Percentiles rank a stretch among this genome's conserved stretches.
These are phyloP conservation scores for Parascotia fuliginaria DNA, from an alignment of 2,888 invertebrate species.

Conservation along the genomic window DNA sequence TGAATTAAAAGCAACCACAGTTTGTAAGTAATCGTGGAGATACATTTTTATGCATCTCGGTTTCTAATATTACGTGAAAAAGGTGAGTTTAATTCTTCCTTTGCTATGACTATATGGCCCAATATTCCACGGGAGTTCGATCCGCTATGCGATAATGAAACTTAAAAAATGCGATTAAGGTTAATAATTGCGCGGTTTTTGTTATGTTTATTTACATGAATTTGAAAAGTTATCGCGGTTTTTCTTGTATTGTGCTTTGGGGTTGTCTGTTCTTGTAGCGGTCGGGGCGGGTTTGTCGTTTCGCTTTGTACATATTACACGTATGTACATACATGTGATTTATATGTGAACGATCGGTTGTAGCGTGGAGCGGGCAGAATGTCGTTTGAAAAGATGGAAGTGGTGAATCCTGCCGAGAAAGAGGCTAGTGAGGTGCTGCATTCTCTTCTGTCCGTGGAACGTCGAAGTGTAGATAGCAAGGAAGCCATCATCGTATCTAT, in stretches of 20 bases:
- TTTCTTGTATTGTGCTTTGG: constrained; percentile 68
- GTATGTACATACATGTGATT: constrained; percentile 82
- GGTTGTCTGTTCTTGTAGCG: constrained; percentile 60
- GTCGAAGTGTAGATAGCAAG: constrained; percentile 87
- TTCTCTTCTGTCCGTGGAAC: constrained; percentile 88
- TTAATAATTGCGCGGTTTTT: constrained; percentile 87
- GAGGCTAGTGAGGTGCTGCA: constrained; percentile 90
- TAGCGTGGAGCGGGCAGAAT: constrained; percentile 72
- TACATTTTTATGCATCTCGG: constrained; percentile 64
- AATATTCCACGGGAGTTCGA: constrained; percentile 87
- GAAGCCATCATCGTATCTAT: constrained; percentile 82
- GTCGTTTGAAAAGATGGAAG: constrained; percentile 87
- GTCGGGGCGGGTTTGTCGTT: constrained; percentile 75
- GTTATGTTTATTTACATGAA: constrained; percentile 86
- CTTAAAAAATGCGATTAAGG: constrained; percentile 87
- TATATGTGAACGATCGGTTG: constrained; percentile 78
- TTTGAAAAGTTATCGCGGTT: constrained; percentile 85
- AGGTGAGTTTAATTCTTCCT: constrained; percentile 84
- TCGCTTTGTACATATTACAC: constrained; percentile 78
- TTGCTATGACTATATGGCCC: constrained; percentile 86
- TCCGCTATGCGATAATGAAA: constrained; percentile 87
- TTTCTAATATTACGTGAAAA: constrained; percentile 66
- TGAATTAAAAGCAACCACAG: constrained; percentile 73
- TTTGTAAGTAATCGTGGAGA: constrained; percentile 58
- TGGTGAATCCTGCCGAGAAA: constrained; percentile 88